Percentiles rank a stretch among this genome's conserved stretches.
Evolutionary conservation across 1,140 invertebrate genomes (phyloP).

Genomic region (Papilio polytes): DNA sequence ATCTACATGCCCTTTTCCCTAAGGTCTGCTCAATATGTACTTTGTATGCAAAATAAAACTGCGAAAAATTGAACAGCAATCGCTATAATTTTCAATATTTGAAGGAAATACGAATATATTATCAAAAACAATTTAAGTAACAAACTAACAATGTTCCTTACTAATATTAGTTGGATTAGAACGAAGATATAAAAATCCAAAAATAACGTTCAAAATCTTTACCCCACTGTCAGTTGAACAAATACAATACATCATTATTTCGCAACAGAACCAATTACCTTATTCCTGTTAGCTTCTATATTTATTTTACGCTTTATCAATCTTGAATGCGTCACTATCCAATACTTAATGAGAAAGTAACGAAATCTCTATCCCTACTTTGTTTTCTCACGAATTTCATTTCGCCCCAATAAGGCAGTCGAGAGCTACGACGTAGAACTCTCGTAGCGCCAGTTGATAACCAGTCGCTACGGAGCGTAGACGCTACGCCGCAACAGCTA

Average conservation of each 20-base stretch:
- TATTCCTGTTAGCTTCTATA: background rate
- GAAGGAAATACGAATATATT: too few relatives aligned
- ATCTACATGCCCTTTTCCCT: too few relatives aligned
- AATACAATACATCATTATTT: background rate
- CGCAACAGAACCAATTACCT: conserved; percentile 6
- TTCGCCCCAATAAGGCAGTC: conserved; percentile 32
- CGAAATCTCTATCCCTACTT: conserved; percentile 39
- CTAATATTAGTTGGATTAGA: background rate
- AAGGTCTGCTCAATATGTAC: too few relatives aligned
- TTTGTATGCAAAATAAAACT: too few relatives aligned
- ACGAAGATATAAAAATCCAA: background rate
- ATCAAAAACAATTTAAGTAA: too few relatives aligned
- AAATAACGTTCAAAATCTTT: background rate
- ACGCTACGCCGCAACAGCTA: conserved; percentile 46
- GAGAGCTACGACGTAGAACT: conserved; percentile 59
- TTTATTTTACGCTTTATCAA: conserved; percentile 34
- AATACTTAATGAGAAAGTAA: conserved; percentile 35
- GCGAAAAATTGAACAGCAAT: too few relatives aligned
- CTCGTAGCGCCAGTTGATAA: conserved; percentile 70
- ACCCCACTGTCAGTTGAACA: background rate
- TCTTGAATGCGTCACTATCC: conserved; percentile 28
- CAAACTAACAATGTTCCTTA: too few relatives aligned
- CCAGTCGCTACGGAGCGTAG: conserved; percentile 57
- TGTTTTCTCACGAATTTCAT: conserved; percentile 39
- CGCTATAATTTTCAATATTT: too few relatives aligned